These are phyloP conservation scores for Cynaeus angustus DNA, from an alignment of 2,888 invertebrate genomes.

Conservation along the genomic window DNA sequence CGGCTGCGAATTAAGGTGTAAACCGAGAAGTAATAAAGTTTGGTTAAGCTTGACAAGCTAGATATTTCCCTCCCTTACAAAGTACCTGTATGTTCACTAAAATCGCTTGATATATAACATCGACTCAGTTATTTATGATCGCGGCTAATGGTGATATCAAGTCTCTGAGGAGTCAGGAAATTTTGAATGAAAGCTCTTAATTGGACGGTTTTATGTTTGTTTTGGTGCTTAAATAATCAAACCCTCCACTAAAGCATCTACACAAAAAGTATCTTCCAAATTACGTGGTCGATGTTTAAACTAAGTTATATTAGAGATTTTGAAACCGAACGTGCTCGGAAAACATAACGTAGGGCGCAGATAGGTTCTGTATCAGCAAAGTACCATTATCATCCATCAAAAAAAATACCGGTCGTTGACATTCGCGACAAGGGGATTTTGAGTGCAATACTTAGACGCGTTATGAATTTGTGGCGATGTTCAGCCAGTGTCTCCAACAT, in stretches of 20 bases:
- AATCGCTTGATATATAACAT: conserved; percentile 51
- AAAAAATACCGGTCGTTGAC: conserved; percentile 32
- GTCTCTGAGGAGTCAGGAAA: conserved; percentile 42
- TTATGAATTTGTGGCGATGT: conserved; percentile 32
- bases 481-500: conserved; percentile 1
- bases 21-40: conserved; percentile 58
- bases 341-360: conserved; percentile 1
- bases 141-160: conserved; percentile 41
- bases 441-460: conserved; percentile 29
- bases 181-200: conserved; percentile 44
- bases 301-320: conserved; percentile 12
- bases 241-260: not conserved
- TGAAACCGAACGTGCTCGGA: conserved; percentile 18
- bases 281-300: conserved; percentile 8
- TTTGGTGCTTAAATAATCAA: conserved; percentile 18
- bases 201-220: conserved; percentile 33
- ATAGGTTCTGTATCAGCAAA: conserved; percentile 32
- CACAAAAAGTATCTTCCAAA: conserved; percentile 6
- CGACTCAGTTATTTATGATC: conserved; percentile 44
- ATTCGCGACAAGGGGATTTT: conserved; percentile 30
- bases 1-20: conserved; percentile 49
- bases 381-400: conserved; percentile 47
- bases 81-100: conserved; percentile 53
- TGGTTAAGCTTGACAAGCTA: conserved; percentile 57
- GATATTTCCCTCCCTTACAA: conserved; percentile 51